A percentile compares a stretch with the other conserved stretches of the same genome.
Evolutionary conservation across 2,113 vertebrate genomes (phyloP).

Genomic region (Poecilia latipinna): DNA sequence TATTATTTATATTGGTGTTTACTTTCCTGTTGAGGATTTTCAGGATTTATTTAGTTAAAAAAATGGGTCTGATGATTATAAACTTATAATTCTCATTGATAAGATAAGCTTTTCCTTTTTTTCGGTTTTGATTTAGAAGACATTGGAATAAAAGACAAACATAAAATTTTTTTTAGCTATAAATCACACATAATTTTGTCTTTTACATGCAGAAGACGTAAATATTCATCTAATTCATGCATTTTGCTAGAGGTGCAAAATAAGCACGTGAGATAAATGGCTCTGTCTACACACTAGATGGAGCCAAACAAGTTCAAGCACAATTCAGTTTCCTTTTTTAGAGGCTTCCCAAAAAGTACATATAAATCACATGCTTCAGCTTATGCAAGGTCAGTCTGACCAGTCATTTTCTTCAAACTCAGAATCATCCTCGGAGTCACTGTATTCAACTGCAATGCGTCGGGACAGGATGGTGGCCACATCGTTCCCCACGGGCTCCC

Average conservation of each 20-base stretch:
- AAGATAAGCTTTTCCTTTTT: background rate
- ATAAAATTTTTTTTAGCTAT: background rate
- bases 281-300: slow-evolving; percentile 18
- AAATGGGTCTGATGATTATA: too few species aligned
- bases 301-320: slow-evolving; percentile 26
- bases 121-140: background rate
- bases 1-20: slow-evolving; percentile 22
- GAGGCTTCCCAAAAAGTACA: background rate
- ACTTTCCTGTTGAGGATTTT: background rate
- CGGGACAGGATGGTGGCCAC: slow-evolving; percentile 96
- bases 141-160: background rate
- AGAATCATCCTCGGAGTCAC: slow-evolving; percentile 92
- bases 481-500: slow-evolving; percentile 90
- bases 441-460: slow-evolving; percentile 95
- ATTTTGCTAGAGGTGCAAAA: background rate
- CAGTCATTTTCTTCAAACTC: slow-evolving; percentile 96
- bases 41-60: slow-evolving; percentile 1
- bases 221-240: background rate
- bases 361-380: background rate
- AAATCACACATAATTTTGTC: background rate
- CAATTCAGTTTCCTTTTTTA: background rate
- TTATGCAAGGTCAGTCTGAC: slow-evolving; percentile 82
- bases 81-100: too few species aligned
- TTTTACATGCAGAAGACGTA: background rate
- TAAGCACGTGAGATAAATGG: background rate